Evolutionary conservation across 2,113 vertebrate species (phyloP), one percentile per base, ranked within the genome.

Genomic region (Protomyctophum bolini): DNA sequence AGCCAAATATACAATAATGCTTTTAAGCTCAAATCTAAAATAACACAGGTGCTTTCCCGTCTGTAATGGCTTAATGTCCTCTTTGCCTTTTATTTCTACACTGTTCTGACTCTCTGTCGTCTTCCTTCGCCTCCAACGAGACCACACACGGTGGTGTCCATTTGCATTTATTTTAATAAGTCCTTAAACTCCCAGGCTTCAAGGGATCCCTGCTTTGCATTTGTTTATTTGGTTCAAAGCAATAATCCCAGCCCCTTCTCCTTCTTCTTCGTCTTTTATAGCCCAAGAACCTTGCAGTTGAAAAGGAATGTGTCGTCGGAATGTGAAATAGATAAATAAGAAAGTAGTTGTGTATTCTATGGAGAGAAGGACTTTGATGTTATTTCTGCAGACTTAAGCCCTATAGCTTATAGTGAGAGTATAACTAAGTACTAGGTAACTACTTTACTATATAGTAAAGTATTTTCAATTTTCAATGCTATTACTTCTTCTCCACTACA

Each of bases 141-240:
- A 71, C 65, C 28, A 28, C 50, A 77, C 58, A 52, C 29, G 15
- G 59, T 56, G 57, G 51, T 76, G n/a, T 10, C 50, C 65, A 88
- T 89, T 88, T 86, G 82, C 85, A 86, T 88, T 89, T 83, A 55
- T 2, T 76, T 86, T 88, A 77, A 72, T 85, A 84, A 85, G 81
- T 89, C 79, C 77, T 68, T 72, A 58, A 79, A 78, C 78, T 87
- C 72, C 58, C 80, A 74, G 76, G 82, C 83, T 86, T 76, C 54
- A 82, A 84, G 73, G 76, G 73, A 85, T 76, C 80, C 76, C 80
- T 78, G 54, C 77, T 87, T 86, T 87, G 80, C 79, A 84, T 89
- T 84, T 88, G 70, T 88, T 88, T 89, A 87, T 87, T 86, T 77
- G 68, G 80, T 87, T 90, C 87, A 88, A 88, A 84, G 85, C 77